Evolutionary conservation across 2,888 invertebrate species (phyloP).

Genomic region (Amaurobius ferox): DNA sequence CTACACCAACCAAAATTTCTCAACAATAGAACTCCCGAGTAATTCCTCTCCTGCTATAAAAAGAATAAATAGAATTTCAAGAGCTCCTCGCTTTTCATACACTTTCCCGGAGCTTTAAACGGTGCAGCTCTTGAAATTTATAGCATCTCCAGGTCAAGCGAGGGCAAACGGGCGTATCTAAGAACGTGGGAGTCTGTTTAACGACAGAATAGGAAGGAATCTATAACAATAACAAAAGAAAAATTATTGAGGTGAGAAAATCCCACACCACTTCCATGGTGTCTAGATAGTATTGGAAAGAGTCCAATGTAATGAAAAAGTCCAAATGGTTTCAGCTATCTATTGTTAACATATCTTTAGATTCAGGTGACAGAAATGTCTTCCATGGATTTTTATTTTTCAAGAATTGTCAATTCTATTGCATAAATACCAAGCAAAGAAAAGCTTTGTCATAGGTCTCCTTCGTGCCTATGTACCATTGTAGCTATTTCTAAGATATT

Average conservation of each 20-base stretch:
- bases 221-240: not conserved
- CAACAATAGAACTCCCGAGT: too few relatives aligned
- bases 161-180: slow-evolving; percentile 4
- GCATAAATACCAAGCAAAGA: too few relatives aligned
- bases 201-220: not conserved
- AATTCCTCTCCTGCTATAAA: not conserved
- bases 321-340: not conserved
- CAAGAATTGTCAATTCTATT: too few relatives aligned
- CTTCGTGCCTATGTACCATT: too few relatives aligned
- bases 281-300: not conserved
- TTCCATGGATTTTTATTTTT: too few relatives aligned
- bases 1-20: too few relatives aligned
- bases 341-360: not conserved
- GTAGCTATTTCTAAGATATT: too few relatives aligned
- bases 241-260: not conserved
- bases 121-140: slow-evolving; percentile 1
- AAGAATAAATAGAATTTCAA: not conserved
- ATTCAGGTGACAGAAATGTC: not conserved
- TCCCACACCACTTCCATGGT: not conserved
- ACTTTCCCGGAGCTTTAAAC: not conserved
- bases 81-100: not conserved
- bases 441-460: too few relatives aligned
- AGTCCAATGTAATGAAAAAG: not conserved
- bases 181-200: not conserved
- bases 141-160: not conserved